Evolutionary conservation across 2,888 invertebrate genomes (phyloP), one percentile per base, ranked within the genome.

Genomic region (Chrysodeixis includens): DNA sequence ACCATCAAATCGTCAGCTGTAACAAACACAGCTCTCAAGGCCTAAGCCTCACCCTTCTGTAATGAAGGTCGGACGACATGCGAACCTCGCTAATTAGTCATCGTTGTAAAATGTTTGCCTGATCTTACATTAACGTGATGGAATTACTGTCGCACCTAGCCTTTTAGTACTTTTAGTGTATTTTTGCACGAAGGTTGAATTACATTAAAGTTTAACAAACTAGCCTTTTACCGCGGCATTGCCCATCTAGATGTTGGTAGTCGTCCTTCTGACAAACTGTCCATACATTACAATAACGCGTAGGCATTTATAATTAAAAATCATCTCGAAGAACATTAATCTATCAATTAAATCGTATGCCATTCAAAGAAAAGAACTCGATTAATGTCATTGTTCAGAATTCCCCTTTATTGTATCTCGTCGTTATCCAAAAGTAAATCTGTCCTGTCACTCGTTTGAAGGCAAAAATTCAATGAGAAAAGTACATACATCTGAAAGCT

Each of bases 81-180:
- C 76, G 64, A 75, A 72, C 66, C 35, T 56, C 58, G 56, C 75
- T 81, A 83, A 87, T 87, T 85, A 88, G 80, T 87, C 84, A 85
- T 78, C 79, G 83, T 81, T 79, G 78, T 75, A 76, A 85, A 83
- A 72, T 72, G 56, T 68, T 70, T 69, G 61, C 66, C 62, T 57
- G 30, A 59, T 58, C 56, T 66, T 52, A 67, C 53, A 49, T 64
- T 53, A 46, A 62, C 35, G 16, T 62, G 32, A 44, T 53, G 54
- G 20, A 32, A 73, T 49, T 49, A 71, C 30, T 14, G 20, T 14
- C 62, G 16, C 14, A 10, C 49, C 30, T 12, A 35, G 9, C 30
- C n/a, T 52, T 51, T 63, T 55, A 18, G 32, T 56, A 40, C 20
- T 8, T 44, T 18, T 9, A 9, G 18, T 10, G 20, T 46, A 46